Evolutionary conservation across 2,113 vertebrate genomes (phyloP), one percentile per base, ranked within the genome.

Genomic region (Alces alces): DNA sequence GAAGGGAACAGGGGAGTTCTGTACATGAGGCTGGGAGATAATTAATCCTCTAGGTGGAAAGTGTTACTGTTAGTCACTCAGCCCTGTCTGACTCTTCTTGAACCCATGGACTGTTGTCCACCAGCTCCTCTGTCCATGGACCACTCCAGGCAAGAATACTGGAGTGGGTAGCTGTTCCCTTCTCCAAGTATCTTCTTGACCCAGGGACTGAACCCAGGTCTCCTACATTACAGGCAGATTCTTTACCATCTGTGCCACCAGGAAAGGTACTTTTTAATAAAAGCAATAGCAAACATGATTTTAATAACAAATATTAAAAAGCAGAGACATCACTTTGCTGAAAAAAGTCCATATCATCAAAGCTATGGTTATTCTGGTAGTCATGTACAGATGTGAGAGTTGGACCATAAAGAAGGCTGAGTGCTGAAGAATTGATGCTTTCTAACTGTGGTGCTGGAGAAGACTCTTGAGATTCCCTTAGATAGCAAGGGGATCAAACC

Each of bases 231-330:
- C 36, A 73, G 66, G 66, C 19, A 73, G n/a, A 39, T 39, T 73
- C 19, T 73, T 73, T 39, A 39, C 19, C 5, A 39, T 73, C 66
- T 73, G 66, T 23, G 17, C 21, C 36, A 73, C 36, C 66, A 73
- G 10, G n/a, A 39, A 94, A 90, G 82, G 47, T 86, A 85, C 43
- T 76, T 96, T 95, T 94, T 93, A 97, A 92, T 97, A 96, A 98
- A 97, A 98, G n/a, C 64, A 66, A 11, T 36, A 66, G 17, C 4
- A 21, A 66, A 66, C 19, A 19, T 21, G 17, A 66, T 66, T 66
- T n/a, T 73, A 39, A 73, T 39, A 73, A 39, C 66, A 73, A 39
- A 25, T 73, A 21, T 39, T 39, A 25, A 73, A 36, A 73, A 13
- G 19, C 10, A 39, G 66, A 39, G 17, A 23, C n/a, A n/a, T 39